Percentiles rank a stretch among this genome's conserved stretches.
phyloP scores from a whole-genome alignment of 2,888 invertebrate genomes.

The Elaeidobius kamerunicus region DNA sequence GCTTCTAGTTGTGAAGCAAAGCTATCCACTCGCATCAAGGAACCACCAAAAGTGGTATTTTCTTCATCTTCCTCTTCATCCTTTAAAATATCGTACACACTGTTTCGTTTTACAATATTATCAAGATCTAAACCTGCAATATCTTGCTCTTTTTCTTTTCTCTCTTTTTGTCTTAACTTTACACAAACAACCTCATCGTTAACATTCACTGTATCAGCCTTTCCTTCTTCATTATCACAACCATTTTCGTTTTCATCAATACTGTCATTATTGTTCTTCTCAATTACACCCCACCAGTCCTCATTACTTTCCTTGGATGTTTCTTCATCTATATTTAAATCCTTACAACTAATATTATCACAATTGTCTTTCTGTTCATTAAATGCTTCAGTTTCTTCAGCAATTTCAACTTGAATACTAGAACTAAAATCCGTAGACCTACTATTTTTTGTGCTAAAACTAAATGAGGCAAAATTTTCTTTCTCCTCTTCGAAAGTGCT shows the following conservation, averaged over 20 bases:
- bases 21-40: constrained; percentile 36
- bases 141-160: neutral
- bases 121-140: constrained; percentile 7
- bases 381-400: constrained; percentile 26
- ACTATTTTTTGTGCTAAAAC: neutral
- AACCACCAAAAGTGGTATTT: constrained; percentile 26
- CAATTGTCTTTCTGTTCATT: no score
- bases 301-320: constrained; percentile 21
- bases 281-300: constrained; percentile 32
- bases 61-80: constrained; percentile 6
- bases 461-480: constrained; percentile 10
- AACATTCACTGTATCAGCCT: constrained; percentile 21
- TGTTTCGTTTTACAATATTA: constrained; percentile 10
- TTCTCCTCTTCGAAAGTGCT: constrained; percentile 9
- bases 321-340: constrained; percentile 10
- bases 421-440: neutral
- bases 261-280: constrained; percentile 2
- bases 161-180: constrained; percentile 25
- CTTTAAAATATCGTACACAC: constrained; percentile 24
- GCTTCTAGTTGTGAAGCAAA: constrained; percentile 35
- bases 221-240: constrained; percentile 31
- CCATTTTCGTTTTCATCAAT: constrained; percentile 18
- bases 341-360: no score
- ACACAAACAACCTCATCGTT: constrained; percentile 17
- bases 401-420: constrained; percentile 5